Conservation (phyloP, 2,113 vertebrate species). For the Apeltes quadracus region DNA sequence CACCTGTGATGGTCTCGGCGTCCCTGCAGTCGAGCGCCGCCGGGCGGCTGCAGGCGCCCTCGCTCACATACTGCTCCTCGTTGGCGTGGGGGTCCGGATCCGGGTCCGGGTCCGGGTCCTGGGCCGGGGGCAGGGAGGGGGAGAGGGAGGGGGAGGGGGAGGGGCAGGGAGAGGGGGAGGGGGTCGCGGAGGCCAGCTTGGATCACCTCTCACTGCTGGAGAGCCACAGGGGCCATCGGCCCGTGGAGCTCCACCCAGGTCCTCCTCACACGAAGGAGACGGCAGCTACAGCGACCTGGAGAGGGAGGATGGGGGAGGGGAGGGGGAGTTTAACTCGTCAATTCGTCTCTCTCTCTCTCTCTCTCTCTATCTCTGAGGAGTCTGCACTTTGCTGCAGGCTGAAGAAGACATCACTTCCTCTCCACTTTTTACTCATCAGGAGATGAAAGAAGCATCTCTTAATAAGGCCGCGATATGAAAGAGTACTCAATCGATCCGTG, state of each 20-base stretch:
- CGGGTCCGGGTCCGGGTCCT: conserved; percentile 58
- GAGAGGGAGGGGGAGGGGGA: conserved; percentile 54
- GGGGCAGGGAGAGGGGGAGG: conserved; percentile 59
- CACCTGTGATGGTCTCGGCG: conserved; percentile 82
- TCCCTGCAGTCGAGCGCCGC: conserved; percentile 72
- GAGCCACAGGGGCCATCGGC: conserved; percentile 70
- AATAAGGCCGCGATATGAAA: conserved; percentile 2
- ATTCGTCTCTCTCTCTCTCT: too few species aligned
- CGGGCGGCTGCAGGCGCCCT: conserved; percentile 50
- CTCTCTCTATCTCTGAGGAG: conserved; percentile 38
- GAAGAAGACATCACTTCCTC: conserved; percentile 25
- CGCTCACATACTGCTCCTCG: conserved; percentile 82
- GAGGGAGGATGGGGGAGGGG: conserved; percentile 1
- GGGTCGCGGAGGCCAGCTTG: conserved; percentile 81
- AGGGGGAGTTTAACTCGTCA: too few species aligned
- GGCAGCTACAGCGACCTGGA: conserved; percentile 4
- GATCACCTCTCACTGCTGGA: conserved; percentile 66
- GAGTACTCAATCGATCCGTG: neutral
- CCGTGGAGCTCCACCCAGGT: conserved; percentile 50
- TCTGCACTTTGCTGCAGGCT: conserved; percentile 37
- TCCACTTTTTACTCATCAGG: conserved; percentile 15
- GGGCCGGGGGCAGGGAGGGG: conserved; percentile 62
- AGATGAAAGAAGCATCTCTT: conserved; percentile 19
- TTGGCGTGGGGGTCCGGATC: conserved; percentile 36
- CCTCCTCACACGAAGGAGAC: neutral